These are phyloP conservation scores for Phataginus tetradactyla DNA, from an alignment of 2,797 vertebrate genomes.

Conservation along the genomic window DNA sequence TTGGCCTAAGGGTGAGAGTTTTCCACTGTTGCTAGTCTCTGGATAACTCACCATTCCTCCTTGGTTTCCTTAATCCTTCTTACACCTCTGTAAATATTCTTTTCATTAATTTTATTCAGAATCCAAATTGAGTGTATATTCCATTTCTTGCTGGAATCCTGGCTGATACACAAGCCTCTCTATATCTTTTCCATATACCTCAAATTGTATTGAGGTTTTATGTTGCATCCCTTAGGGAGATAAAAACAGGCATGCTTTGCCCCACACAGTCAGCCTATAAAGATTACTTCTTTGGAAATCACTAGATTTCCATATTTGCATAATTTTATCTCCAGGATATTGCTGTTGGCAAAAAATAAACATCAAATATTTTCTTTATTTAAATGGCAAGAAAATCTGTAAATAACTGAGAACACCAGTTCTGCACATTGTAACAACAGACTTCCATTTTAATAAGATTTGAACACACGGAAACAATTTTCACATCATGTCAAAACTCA, in stretches of 20 bases:
- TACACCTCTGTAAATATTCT: neutral
- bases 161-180: neutral
- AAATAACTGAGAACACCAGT: neutral
- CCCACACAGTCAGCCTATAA: neutral
- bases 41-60: neutral
- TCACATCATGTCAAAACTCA: neutral
- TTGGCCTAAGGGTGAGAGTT: neutral
- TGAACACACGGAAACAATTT: neutral
- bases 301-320: neutral
- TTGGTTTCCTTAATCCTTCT: neutral
- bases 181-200: neutral
- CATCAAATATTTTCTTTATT: slow-evolving; percentile 31
- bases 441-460: neutral
- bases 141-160: neutral
- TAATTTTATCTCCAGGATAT: slow-evolving; percentile 2
- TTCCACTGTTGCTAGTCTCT: neutral
- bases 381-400: neutral
- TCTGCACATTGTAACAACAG: neutral
- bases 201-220: neutral
- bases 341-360: neutral
- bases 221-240: neutral
- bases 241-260: neutral
- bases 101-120: slow-evolving; percentile 6
- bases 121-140: neutral
- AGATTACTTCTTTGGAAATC: slow-evolving; percentile 13